Evolutionary conservation across 1,140 invertebrate genomes (phyloP).

Genomic region (Temnothorax nylanderi): DNA sequence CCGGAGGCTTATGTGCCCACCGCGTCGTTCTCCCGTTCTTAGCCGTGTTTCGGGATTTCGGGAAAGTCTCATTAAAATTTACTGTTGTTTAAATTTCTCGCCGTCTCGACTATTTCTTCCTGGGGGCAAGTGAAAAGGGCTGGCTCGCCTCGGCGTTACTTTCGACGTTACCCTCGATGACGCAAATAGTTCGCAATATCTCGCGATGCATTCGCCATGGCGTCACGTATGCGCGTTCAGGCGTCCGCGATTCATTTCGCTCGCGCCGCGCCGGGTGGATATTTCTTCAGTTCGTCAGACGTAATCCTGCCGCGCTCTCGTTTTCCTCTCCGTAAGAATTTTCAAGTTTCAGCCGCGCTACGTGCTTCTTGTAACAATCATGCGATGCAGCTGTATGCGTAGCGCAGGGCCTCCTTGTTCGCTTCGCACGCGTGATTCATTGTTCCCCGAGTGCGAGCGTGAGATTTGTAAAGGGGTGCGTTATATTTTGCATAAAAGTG

Average conservation of each 20-base stretch:
- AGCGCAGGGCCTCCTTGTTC: too few relatives aligned
- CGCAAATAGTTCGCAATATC: conserved; percentile 11
- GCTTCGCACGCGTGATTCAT: conserved; percentile 37
- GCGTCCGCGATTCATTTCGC: conserved; percentile 44
- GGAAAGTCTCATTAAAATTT: conserved; percentile 14
- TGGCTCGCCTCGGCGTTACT: not conserved
- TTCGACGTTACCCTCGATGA: conserved; percentile 9
- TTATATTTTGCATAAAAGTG: conserved; percentile 54
- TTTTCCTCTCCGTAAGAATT: conserved; percentile 26
- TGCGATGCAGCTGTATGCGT: too few relatives aligned
- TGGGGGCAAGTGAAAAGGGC: not conserved
- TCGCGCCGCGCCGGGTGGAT: not conserved
- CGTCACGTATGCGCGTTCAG: conserved; percentile 36
- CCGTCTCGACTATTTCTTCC: not conserved
- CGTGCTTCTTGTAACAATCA: conserved; percentile 22
- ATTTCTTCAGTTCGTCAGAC: conserved; percentile 41
- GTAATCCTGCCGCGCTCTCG: conserved; percentile 7
- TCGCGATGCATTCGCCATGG: not conserved
- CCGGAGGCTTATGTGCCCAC: not conserved
- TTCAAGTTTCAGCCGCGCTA: conserved; percentile 40
- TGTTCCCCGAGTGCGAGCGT: conserved; percentile 41
- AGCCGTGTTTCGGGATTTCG: not conserved
- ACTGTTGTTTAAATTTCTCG: conserved; percentile 24
- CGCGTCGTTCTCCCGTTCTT: not conserved
- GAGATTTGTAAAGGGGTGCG: conserved; percentile 45